Percentiles rank a stretch among this genome's conserved stretches.
Evolutionary conservation across 37 sponge, comb jelly and placozoan genomes (phyloP).

Genomic region (Ephydatia muelleri): DNA sequence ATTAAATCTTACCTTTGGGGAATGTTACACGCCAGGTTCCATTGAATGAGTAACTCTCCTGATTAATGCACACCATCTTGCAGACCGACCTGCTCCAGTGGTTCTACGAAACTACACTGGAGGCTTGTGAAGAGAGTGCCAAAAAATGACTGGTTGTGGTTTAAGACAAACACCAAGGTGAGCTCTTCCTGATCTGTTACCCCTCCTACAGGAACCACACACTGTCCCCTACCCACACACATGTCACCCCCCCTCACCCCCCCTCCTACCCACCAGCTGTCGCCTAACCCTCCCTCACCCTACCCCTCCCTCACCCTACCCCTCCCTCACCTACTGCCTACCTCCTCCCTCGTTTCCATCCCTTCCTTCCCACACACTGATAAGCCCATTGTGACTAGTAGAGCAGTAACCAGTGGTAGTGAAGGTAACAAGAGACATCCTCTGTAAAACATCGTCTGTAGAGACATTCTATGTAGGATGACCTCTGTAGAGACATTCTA

Average conservation of each 20-base stretch:
- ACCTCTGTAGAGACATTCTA: no score
- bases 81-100: constrained; percentile 88
- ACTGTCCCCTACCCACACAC: not conserved
- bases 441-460: no score
- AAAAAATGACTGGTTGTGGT: constrained; percentile 97
- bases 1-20: no score
- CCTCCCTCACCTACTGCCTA: not conserved
- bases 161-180: constrained; percentile 97
- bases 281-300: not conserved
- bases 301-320: not conserved
- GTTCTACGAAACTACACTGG: constrained; percentile 94
- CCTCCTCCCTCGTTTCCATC: not conserved
- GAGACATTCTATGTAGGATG: no score
- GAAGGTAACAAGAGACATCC: no score
- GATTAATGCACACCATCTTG: not conserved
- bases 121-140: constrained; percentile 88
- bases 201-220: not conserved
- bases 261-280: not conserved
- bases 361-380: not conserved
- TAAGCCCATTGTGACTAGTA: no score
- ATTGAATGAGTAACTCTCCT: not conserved
- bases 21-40: no score
- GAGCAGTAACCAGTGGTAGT: no score
- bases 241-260: not conserved
- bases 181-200: not conserved